Evolutionary conservation across 1,140 invertebrate genomes (phyloP).

Genomic region (Sitobion miscanthi): DNA sequence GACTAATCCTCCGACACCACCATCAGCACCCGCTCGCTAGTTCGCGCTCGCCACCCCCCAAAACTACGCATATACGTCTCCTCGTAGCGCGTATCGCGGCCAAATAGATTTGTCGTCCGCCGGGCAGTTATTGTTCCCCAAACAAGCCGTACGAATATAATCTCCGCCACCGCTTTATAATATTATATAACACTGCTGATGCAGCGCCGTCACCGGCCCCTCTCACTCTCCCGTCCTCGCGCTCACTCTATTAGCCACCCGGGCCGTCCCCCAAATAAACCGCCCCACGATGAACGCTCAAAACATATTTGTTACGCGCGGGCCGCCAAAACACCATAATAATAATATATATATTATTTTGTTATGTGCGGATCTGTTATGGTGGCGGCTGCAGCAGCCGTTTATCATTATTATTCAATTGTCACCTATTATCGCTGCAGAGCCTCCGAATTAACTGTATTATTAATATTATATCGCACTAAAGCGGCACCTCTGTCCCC

Average conservation of each 20-base stretch:
- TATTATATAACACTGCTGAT: background rate
- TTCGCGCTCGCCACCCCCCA: background rate
- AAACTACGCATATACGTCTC: background rate
- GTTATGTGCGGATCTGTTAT: background rate
- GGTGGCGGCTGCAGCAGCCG: slow-evolving; percentile 12
- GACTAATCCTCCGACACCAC: slow-evolving; percentile 45
- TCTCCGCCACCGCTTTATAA: slow-evolving; percentile 9
- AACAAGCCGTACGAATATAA: slow-evolving; percentile 40
- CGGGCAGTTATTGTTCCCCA: slow-evolving; percentile 25
- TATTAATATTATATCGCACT: background rate
- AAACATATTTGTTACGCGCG: slow-evolving; percentile 44
- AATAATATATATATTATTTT: background rate
- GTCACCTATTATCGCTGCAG: slow-evolving; percentile 40
- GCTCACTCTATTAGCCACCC: slow-evolving; percentile 2
- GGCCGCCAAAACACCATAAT: background rate
- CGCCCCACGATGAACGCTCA: background rate
- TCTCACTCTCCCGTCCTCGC: too few relatives aligned
- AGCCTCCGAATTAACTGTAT: background rate
- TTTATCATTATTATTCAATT: slow-evolving; percentile 49
- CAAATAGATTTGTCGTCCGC: slow-evolving; percentile 43
- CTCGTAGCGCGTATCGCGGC: background rate
- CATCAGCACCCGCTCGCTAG: background rate
- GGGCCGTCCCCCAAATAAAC: slow-evolving; percentile 28
- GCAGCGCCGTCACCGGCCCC: background rate
- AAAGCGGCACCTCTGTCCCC: background rate